Evolutionary conservation across 1,140 invertebrate species (phyloP), one percentile per base, ranked within the genome.

Genomic region (Dreissena polymorpha): DNA sequence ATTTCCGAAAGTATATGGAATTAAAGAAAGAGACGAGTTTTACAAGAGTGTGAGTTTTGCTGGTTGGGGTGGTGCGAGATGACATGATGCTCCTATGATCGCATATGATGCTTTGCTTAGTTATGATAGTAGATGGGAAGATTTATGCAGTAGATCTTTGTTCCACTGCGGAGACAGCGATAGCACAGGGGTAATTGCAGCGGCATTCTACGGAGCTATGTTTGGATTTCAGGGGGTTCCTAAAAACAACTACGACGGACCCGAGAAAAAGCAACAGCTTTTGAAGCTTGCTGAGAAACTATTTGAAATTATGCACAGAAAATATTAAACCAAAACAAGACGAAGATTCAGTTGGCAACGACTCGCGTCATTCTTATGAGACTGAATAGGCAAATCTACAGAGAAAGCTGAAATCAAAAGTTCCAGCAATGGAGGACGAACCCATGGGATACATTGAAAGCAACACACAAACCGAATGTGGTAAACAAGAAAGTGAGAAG

Each of bases 131-230:
- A 73, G 84, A 63, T 93, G 92, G 92, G 60, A 81, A 12, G 89
- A 93, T 70, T 72, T 93, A 1, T 91, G 90, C 69, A 88, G 85
- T 21, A 89, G 78, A 79, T 86, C 86, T 25, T 89, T 92, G 87
- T 90, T 93, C 71, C 92, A 93, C 85, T 84, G 82, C n/a, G 92
- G 92, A 3, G 92, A 93, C 72, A 92, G 86, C 87, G 92, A 93
- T 83, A 91, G 91, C 72, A 93, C 92, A 14, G 92, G 91, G 6
- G 86, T 87, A 21, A 92, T 93, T 39, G 92, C 92, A 49, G 92
- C 89, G 29, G 88, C 88, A 72, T 92, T 90, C 75, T 93, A 88
- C 86, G 92, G 92, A 21, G 91, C 90, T 21, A 83, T 91, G 55
- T 89, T 90, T 84, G 92, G 92, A 21, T 90, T 88, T 68, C 10